Evolutionary conservation across 2,113 vertebrate genomes (phyloP), one percentile per base, ranked within the genome.

Genomic region (Brachyhypopomus occidentalis): DNA sequence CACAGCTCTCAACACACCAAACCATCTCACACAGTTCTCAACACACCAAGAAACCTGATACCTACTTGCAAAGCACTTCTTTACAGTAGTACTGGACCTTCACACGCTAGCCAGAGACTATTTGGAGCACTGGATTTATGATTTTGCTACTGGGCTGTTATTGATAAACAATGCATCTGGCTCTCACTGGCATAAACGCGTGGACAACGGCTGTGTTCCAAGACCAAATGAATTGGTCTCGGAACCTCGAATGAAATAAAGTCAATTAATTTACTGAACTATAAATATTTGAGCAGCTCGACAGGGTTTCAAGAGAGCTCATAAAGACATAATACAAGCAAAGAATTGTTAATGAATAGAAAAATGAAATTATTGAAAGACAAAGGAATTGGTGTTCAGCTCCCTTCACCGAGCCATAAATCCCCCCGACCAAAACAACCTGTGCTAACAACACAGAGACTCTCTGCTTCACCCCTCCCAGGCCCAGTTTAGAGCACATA

Each of bases 371-470:
- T 30, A 79, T 72, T 71, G 66, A 55, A 67, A 8, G 30, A 34
- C 64, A 70, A 70, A 20, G 22, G 36, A 8, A 8, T 7, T 22
- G 5, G 38, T 3, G n/a, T 72, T 55, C 22, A 41, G 5, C n/a
- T 60, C 30, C 66, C 66, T 38, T 58, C 55, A 23, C 56, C 67
- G 45, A 30, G 70, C 67, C 45, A 17, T 48, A 63, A 78, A 78
- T 72, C 72, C 77, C 70, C 41, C 9, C 45, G 1, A 8, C 45
- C 45, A 12, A 11, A 8, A 62, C 52, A 79, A 79, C 70, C 75
- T 80, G 75, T 56, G 75, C 67, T 85, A 75, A 82, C 74, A 25
- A 82, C 75, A 85, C 71, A 85, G 82, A 82, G 63, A 55, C 76
- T 82, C 75, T 82, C 34, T 56, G 71, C 80, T 75, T 85, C 81